These are phyloP conservation scores for Carapus acus DNA, from an alignment of 2,797 vertebrate genomes.

Conservation along the genomic window DNA sequence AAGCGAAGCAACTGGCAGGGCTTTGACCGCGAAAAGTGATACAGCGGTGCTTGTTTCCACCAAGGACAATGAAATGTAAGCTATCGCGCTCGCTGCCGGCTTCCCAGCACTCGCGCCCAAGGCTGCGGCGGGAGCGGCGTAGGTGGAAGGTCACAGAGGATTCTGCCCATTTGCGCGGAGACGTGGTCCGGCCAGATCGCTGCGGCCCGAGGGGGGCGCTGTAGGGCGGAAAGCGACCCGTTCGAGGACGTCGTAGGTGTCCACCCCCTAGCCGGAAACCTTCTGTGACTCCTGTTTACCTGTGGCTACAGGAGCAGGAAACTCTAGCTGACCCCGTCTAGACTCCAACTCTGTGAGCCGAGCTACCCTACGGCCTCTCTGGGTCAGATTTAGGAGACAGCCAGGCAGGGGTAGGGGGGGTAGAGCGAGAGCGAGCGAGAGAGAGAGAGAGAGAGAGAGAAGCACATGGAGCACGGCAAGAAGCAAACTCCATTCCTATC, in stretches of 20 bases:
- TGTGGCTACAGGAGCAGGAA: conserved; percentile 37
- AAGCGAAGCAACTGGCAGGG: conserved; percentile 67
- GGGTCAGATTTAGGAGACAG: background rate
- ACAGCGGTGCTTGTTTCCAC: conserved; percentile 64
- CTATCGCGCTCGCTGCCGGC: conserved; percentile 61
- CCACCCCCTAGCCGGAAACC: conserved; percentile 20
- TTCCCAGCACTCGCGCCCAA: conserved; percentile 65
- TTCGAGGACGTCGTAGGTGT: no score
- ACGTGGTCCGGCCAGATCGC: no score
- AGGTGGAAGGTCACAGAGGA: conserved; percentile 63
- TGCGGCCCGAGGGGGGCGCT: no score
- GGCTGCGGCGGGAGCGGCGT: conserved; percentile 53
- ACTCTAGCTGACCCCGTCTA: conserved; percentile 26
- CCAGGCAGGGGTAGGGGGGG: no score
- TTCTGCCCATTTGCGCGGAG: conserved; percentile 21
- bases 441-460: background rate
- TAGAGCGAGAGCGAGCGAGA: background rate
- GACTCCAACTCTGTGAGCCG: conserved; percentile 10
- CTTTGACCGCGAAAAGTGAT: conserved; percentile 69
- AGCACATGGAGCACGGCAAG: conserved; percentile 8
- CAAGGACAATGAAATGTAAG: conserved; percentile 74
- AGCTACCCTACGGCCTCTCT: conserved; percentile 13
- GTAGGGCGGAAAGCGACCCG: no score
- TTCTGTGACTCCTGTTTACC: conserved; percentile 36
- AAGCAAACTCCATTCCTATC: background rate